Evolutionary conservation across 1,140 invertebrate genomes (phyloP).

Genomic region (Pogonognathellus flavescens): DNA sequence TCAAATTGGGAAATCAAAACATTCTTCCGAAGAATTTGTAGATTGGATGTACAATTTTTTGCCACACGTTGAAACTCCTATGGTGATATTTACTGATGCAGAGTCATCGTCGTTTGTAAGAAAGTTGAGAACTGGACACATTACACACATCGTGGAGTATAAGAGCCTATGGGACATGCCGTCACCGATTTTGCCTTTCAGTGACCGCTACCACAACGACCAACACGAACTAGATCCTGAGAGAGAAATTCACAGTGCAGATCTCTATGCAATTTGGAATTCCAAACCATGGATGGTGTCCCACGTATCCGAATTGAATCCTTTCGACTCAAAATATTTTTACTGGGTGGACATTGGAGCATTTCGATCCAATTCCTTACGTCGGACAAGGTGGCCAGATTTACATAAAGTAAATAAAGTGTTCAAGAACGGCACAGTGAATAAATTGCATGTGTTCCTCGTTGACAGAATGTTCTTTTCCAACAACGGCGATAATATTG

Average conservation of each 20-base stretch:
- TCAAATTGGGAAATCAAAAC: too few species aligned
- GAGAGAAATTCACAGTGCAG: neutral
- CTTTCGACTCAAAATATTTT: neutral
- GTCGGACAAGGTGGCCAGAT: neutral
- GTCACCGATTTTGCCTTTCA: neutral
- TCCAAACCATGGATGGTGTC: constrained; percentile 13
- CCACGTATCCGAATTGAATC: neutral
- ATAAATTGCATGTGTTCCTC: neutral
- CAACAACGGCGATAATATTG: neutral
- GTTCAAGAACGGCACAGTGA: neutral
- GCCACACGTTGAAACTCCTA: too few species aligned
- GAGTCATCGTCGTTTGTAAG: too few species aligned
- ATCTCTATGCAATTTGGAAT: constrained; percentile 35
- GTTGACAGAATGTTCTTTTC: neutral
- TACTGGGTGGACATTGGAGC: neutral
- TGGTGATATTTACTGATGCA: too few species aligned
- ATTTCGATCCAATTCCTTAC: neutral
- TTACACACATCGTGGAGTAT: neutral
- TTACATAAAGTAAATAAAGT: neutral
- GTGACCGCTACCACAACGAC: neutral
- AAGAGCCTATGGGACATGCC: neutral
- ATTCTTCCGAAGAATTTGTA: too few species aligned
- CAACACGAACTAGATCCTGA: neutral
- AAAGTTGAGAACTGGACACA: neutral
- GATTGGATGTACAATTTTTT: too few species aligned